Base-by-base conservation (phyloP, 1,140 invertebrate genomes). In the Leptinotarsa lineolata region DNA sequence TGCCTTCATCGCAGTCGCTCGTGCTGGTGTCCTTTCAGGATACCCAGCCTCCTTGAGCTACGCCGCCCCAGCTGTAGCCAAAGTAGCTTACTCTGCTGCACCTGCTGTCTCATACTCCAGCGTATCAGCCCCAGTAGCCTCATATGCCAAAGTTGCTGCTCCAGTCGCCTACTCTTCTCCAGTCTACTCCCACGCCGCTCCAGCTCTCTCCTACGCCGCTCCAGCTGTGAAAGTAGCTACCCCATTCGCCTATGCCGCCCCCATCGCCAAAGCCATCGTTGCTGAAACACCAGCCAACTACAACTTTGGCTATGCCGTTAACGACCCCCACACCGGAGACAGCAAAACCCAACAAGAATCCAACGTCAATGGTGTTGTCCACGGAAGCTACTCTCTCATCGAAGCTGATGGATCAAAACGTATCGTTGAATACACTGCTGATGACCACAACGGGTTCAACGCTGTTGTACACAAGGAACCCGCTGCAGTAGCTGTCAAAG, bases 1-100 rank as follows among this genome's bases (percentile, higher is more conserved):
- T 72, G 82, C 84, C 46, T 73, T 85, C 60, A 76, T 87, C 68
- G 86, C 86, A 6, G 82, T 82, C 6, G 85, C 85, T 64, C 80
- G 80, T n/a, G 87, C 84, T 67, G 86, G 84, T 0, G 15, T 24
- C 59, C n/a, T 63, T 20, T 80, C 81, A 39, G 81, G 81, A 39
- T 87, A 83, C 83, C 24, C 72, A 16, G 77, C 78, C 13, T 76
- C 79, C 54, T 63, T 75, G 68, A 75, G 74, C 21, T 74, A 77
- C 59, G 74, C 69, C 69, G 72, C 68, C 24, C 68, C 74, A n/a
- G 72, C 74, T 22, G 68, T 59, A 30, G 59, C 59, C 15, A 70
- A 69, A 15, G 68, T 73, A 61, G 73, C 73, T 58, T 54, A 73
- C 21, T 82, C 86, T 66, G 72, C 76, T 44, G 85, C 85, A 16